phyloP scores from a whole-genome alignment of 2,888 invertebrate species.

The Andrena minutula region DNA sequence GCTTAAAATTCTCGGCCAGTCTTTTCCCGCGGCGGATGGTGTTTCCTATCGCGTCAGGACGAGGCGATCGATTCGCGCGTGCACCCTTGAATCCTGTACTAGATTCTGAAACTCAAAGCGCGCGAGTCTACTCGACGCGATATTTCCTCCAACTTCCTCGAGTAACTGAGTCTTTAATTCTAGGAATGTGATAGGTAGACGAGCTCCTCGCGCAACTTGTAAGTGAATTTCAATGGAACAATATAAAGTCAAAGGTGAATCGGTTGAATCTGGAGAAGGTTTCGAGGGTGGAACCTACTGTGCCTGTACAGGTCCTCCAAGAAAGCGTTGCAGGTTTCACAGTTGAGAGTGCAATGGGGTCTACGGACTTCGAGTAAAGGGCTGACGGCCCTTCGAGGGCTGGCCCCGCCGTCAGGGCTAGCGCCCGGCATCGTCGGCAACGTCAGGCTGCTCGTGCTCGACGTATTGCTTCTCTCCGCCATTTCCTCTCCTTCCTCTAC shows the following conservation, averaged over 20 bases:
- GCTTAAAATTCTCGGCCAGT: conserved; percentile 3
- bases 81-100: not conserved
- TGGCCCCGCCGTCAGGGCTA: conserved; percentile 82
- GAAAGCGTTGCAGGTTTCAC: conserved; percentile 89
- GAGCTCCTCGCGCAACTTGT: too few species aligned
- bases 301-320: conserved; percentile 90
- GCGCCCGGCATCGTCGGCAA: conserved; percentile 80
- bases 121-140: too few species aligned
- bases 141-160: too few species aligned
- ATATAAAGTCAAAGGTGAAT: not conserved
- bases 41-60: conserved; percentile 8
- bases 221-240: not conserved
- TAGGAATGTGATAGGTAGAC: too few species aligned
- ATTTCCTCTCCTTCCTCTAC: conserved; percentile 60
- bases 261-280: not conserved
- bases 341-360: conserved; percentile 91
- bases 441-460: conserved; percentile 81
- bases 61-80: conserved; percentile 15
- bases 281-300: conserved; percentile 76
- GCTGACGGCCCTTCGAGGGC: conserved; percentile 89
- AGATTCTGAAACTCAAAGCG: not conserved
- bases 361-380: conserved; percentile 90
- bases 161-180: too few species aligned
- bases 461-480: conserved; percentile 81
- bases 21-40: not conserved